Evolutionary conservation across 2,888 invertebrate genomes (phyloP).

Genomic region (Brachypterus glaber): DNA sequence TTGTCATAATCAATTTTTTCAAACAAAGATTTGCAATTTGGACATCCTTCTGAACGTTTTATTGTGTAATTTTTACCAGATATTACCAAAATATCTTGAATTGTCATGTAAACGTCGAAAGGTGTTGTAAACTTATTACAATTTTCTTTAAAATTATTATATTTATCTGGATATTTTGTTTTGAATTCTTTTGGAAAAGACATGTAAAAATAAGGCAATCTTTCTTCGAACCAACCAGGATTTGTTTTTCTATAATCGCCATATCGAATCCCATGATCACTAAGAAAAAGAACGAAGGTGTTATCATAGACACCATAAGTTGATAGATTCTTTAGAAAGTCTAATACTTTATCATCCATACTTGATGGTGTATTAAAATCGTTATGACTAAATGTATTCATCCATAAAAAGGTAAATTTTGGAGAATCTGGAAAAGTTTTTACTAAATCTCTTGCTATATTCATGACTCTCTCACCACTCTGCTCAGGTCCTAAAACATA

Average conservation of each 20-base stretch:
- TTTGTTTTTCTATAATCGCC: conserved; percentile 55
- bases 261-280: conserved; percentile 71
- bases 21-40: conserved; percentile 53
- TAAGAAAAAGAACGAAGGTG: conserved; percentile 61
- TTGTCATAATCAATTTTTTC: too few relatives aligned
- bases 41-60: conserved; percentile 44
- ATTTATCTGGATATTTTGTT: conserved; percentile 31
- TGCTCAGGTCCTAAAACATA: neutral
- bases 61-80: conserved; percentile 32
- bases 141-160: conserved; percentile 46
- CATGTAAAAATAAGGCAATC: conserved; percentile 59
- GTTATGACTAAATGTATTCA: conserved; percentile 62
- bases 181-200: conserved; percentile 53
- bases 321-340: conserved; percentile 49
- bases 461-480: neutral
- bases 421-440: neutral
- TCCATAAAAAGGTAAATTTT: conserved; percentile 56
- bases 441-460: neutral
- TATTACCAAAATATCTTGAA: conserved; percentile 49
- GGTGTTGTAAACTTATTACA: conserved; percentile 60
- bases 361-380: conserved; percentile 53
- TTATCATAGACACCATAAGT: conserved; percentile 49
- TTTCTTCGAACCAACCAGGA: conserved; percentile 65
- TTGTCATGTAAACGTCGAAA: conserved; percentile 60
- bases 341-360: conserved; percentile 51